Base-by-base conservation (phyloP, 53 echinoderm and acorn worm species). In the Antedon mediterranea region DNA sequence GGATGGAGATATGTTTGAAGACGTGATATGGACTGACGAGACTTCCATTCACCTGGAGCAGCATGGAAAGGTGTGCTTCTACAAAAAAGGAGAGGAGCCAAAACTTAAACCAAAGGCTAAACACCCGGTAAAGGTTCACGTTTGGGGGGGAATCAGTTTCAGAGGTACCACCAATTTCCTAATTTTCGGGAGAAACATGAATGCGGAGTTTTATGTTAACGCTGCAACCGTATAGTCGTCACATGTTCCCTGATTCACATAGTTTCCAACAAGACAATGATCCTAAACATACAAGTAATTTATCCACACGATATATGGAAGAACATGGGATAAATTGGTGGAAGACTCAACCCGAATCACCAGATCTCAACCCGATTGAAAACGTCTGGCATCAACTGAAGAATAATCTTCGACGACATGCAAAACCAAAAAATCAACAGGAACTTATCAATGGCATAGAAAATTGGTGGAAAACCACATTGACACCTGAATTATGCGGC, bases 311-410 rank as follows among this genome's bases (percentile, higher is more conserved):
- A 5, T 83, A 34, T 34, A 85, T 88, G 88, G 30, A 31, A 26
- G 34, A 26, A 8, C 15, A 26, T 15, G 81, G 71, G 0, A 80
- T 91, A 0, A 78, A 74, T n/a, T 87, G 85, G 85, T 85, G 81
- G 81, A 79, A 77, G 42, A 88, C 83, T 0, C 88, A 85, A 15
- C 32, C 91, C 26, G 88, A 85, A 73, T 74, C 72, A 0, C 88
- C 88, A 33, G 91, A 91, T 32, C 31, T 91, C 9, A 88, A 91
- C 32, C 91, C 91, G 29, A 88, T 85, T 27, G 88, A 87, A 34
- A 79, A 78, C 14, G 37, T 90, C 0, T 90, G 86, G 84, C 81
- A 80, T 11, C 81, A 81, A 0, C 28, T 87, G 8, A 90, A 90
- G 31, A 75, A 81, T 30, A 75, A 74, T 42, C 77, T 90, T 2